Percentiles rank a stretch among this genome's conserved stretches.
Conservation (phyloP, 1,140 invertebrate species). For the Pectinophora gossypiella region DNA sequence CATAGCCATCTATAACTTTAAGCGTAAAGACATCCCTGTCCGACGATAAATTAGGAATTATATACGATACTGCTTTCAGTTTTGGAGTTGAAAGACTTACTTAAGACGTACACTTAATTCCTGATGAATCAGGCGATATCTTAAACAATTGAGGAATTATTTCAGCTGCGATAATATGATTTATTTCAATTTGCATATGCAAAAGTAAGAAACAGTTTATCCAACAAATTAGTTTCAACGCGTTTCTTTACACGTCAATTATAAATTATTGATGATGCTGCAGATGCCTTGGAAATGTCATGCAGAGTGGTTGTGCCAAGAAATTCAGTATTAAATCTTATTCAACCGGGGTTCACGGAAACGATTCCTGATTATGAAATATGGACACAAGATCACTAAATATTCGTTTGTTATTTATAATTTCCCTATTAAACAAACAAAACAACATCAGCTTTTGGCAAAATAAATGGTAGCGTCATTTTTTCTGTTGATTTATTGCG, state of each 20-base stretch:
- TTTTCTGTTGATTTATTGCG: too few relatives aligned
- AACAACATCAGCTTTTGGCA: too few relatives aligned
- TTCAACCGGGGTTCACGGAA: background rate
- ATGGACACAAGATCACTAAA: background rate
- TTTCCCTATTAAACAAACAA: too few relatives aligned
- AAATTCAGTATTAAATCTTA: background rate
- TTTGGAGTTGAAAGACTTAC: conserved; percentile 33
- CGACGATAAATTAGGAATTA: conserved; percentile 52
- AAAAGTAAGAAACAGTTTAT: background rate
- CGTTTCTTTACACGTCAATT: background rate
- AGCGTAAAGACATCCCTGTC: conserved; percentile 33
- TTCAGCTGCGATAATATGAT: background rate
- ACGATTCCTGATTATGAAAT: background rate
- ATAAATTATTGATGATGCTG: conserved; percentile 1
- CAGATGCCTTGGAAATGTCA: background rate
- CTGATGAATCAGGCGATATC: background rate
- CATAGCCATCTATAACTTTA: conserved; percentile 43
- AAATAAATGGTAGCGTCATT: too few relatives aligned
- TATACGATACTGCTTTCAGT: conserved; percentile 37
- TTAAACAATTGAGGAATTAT: background rate
- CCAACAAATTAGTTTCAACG: conserved; percentile 2
- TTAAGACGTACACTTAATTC: conserved; percentile 1
- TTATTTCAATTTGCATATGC: background rate
- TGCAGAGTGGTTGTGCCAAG: background rate
- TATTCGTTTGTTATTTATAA: too few relatives aligned